These are phyloP conservation scores for Campoletis sonorensis DNA, from an alignment of 1,140 invertebrate species.

Conservation along the genomic window DNA sequence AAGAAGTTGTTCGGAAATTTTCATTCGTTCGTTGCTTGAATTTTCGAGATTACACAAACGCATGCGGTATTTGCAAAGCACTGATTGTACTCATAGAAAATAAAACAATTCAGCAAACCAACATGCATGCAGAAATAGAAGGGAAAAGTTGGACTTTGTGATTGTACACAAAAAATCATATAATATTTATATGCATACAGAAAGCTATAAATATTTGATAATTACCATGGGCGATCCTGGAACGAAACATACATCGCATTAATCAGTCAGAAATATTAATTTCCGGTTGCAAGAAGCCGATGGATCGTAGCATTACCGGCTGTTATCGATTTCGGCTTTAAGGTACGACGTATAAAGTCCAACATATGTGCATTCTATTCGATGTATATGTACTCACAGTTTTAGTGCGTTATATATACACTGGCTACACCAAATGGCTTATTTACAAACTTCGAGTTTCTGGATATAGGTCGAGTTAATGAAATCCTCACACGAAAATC, in stretches of 20 bases:
- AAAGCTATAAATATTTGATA: not conserved
- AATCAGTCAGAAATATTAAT: slow-evolving; percentile 49
- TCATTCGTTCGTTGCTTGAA: slow-evolving; percentile 1
- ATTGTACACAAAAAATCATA: not conserved
- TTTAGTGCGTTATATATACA: slow-evolving; percentile 12
- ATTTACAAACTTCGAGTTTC: slow-evolving; percentile 42
- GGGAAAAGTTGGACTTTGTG: too few species aligned
- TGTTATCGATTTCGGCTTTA: slow-evolving; percentile 51
- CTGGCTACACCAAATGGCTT: slow-evolving; percentile 9
- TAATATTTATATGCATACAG: not conserved
- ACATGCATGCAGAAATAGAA: not conserved
- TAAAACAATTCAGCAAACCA: not conserved
- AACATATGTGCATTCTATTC: not conserved
- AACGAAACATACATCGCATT: slow-evolving; percentile 36
- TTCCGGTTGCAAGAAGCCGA: slow-evolving; percentile 33
- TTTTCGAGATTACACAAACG: not conserved
- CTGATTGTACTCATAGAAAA: not conserved
- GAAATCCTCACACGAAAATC: slow-evolving; percentile 46
- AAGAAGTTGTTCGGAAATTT: too few species aligned
- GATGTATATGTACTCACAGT: slow-evolving; percentile 12
- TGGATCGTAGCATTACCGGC: slow-evolving; percentile 37
- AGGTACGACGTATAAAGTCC: not conserved
- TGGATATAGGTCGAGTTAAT: slow-evolving; percentile 49
- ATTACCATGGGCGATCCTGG: slow-evolving; percentile 15
- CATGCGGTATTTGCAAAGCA: not conserved